Conservation (phyloP, 2,113 vertebrate species). For the sheep (Ovis aries) region ARS-UI_Ramb_v3.0 NC_056055.1:125310001-125310500, state of each 20-base stretch:
- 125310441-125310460: neutral
- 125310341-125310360: neutral
- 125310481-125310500: neutral
- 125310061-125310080: neutral
- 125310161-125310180: accelerated
- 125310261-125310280: neutral
- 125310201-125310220: neutral
- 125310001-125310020: neutral
- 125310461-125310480: neutral
- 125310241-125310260: neutral
- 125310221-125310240: neutral
- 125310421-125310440: neutral
- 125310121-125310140: neutral
- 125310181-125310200: neutral
- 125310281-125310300: neutral
- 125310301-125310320: neutral
- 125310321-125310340: neutral
- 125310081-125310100: neutral
- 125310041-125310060: neutral
- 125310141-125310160: accelerated
- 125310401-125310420: neutral
- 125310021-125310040: neutral
- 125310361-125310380: neutral
- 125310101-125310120: neutral
- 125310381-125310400: neutral